Evolutionary conservation across 2,888 invertebrate species (phyloP).

Genomic region (Notodonta ziczac): DNA sequence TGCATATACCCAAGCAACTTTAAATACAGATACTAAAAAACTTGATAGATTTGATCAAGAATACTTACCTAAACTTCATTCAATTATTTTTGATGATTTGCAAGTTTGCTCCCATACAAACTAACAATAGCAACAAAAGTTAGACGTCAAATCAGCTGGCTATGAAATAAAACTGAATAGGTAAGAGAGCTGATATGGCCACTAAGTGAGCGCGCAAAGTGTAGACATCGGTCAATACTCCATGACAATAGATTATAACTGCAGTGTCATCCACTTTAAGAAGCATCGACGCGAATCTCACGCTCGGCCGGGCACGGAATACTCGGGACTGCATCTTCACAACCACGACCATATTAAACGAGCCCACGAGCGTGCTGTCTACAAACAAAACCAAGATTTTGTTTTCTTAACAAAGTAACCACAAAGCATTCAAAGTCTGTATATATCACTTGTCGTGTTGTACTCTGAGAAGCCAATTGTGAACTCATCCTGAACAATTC

Average conservation of each 20-base stretch:
- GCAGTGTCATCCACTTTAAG: slow-evolving; percentile 63
- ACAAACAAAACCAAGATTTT: slow-evolving; percentile 50
- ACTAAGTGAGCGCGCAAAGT: slow-evolving; percentile 18
- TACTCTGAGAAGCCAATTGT: slow-evolving; percentile 32
- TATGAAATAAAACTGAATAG: slow-evolving; percentile 16
- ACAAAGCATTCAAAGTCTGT: slow-evolving; percentile 42
- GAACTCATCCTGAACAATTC: slow-evolving; percentile 38
- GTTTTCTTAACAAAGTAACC: slow-evolving; percentile 48
- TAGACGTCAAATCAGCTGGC: slow-evolving; percentile 6
- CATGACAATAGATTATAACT: slow-evolving; percentile 51
- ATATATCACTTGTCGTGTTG: slow-evolving; percentile 35
- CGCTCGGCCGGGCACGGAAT: slow-evolving; percentile 44
- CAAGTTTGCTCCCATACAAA: slow-evolving; percentile 9
- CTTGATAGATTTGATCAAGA: background rate
- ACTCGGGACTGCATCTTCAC: slow-evolving; percentile 42
- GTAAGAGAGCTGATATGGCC: slow-evolving; percentile 11
- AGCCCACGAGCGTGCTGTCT: slow-evolving; percentile 44
- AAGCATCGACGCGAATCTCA: slow-evolving; percentile 47
- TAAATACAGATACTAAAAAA: background rate
- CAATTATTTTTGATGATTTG: slow-evolving; percentile 19
- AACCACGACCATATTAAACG: slow-evolving; percentile 47
- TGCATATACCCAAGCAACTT: background rate
- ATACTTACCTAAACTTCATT: background rate
- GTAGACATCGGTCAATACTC: slow-evolving; percentile 51
- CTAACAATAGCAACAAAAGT: slow-evolving; percentile 8